phyloP scores from a whole-genome alignment of 2,113 vertebrate species.

The Periophthalmus modestus region DNA sequence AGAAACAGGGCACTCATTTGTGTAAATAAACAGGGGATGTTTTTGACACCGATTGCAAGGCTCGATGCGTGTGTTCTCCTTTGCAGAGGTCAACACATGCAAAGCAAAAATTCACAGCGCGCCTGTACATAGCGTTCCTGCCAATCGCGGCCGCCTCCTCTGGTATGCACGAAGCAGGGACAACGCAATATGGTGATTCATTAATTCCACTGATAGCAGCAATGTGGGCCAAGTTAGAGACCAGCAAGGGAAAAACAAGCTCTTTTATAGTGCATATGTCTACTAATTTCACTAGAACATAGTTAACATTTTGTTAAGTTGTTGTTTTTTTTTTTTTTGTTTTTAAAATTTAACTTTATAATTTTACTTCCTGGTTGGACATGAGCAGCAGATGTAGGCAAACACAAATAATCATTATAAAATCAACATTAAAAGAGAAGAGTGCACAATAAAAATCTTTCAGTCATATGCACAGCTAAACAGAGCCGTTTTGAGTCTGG shows the following conservation, averaged over 20 bases:
- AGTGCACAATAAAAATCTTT: too few species aligned
- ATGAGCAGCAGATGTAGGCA: too few species aligned
- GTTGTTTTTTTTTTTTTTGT: too few species aligned
- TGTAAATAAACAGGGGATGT: constrained; percentile 67
- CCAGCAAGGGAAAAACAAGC: constrained; percentile 31
- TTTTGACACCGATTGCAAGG: constrained; percentile 46
- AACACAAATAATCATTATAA: too few species aligned
- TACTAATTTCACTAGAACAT: too few species aligned
- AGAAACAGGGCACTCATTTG: constrained; percentile 76
- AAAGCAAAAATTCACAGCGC: constrained; percentile 36
- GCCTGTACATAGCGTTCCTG: constrained; percentile 30
- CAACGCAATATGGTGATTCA: constrained; percentile 64
- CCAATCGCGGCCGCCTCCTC: constrained; percentile 51
- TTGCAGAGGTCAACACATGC: constrained; percentile 55
- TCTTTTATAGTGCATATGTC: constrained; percentile 23
- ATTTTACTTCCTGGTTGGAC: too few species aligned
- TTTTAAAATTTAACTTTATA: too few species aligned
- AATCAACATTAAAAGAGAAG: too few species aligned
- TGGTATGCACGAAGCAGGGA: constrained; percentile 32
- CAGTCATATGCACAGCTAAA: too few species aligned
- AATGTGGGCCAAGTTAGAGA: constrained; percentile 53
- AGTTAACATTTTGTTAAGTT: too few species aligned
- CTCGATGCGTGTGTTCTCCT: constrained; percentile 28
- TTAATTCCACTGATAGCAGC: constrained; percentile 66
- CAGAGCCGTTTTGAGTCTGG: too few species aligned